These are phyloP conservation scores for Steinernema hermaphroditum DNA, from an alignment of 2,888 invertebrate species.

Conservation along the genomic window DNA sequence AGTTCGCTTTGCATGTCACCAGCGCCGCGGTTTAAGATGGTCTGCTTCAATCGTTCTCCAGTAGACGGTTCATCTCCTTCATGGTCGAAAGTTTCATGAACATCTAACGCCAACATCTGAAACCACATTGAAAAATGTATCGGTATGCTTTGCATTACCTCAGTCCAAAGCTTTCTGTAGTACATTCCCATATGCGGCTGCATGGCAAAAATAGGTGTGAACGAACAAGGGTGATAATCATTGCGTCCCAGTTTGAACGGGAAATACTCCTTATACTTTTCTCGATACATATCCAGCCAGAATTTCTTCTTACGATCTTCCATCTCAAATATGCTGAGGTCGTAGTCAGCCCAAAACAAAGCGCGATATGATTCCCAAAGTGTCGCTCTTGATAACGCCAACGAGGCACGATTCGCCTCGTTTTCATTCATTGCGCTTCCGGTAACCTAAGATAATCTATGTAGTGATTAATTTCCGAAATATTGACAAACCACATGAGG, in stretches of 20 bases:
- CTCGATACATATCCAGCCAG: slow-evolving; percentile 81
- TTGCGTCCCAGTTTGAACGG: slow-evolving; percentile 77
- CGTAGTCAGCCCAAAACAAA: slow-evolving; percentile 65
- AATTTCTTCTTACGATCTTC: slow-evolving; percentile 72
- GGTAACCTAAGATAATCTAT: slow-evolving; percentile 45
- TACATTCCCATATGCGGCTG: slow-evolving; percentile 69
- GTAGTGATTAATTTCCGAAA: neutral
- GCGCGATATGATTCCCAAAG: slow-evolving; percentile 65
- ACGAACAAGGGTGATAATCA: slow-evolving; percentile 83
- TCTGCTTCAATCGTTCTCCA: slow-evolving; percentile 61
- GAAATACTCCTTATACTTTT: slow-evolving; percentile 81
- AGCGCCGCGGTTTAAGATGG: slow-evolving; percentile 57
- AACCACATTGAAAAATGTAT: too few species aligned
- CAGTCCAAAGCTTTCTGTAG: slow-evolving; percentile 62
- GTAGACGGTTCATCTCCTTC: slow-evolving; percentile 59
- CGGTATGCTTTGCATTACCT: slow-evolving; percentile 32
- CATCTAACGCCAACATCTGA: slow-evolving; percentile 65
- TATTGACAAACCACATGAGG: slow-evolving; percentile 50
- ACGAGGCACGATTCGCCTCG: slow-evolving; percentile 49
- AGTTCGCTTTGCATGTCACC: slow-evolving; percentile 62
- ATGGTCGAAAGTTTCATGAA: slow-evolving; percentile 63
- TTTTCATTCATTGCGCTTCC: slow-evolving; percentile 51
- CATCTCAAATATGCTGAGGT: slow-evolving; percentile 62
- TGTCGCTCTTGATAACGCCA: slow-evolving; percentile 54
- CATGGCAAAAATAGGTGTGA: slow-evolving; percentile 78